Base-by-base conservation (phyloP, 2,888 invertebrate genomes). In the Glyphotaelius pellucidus region DNA sequence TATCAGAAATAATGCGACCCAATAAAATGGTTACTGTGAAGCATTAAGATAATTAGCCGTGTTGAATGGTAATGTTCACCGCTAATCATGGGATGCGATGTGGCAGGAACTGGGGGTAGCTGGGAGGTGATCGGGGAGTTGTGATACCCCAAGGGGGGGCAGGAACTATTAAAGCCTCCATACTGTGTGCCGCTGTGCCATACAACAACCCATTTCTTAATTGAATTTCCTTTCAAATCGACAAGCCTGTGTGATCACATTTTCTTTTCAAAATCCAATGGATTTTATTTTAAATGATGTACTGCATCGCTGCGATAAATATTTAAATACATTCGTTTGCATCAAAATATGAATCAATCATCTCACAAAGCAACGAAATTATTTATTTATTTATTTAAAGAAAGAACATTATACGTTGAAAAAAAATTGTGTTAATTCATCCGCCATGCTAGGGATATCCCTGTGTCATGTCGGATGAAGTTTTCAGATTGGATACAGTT, bases 21-120 rank as follows among this genome's bases (percentile, higher is more conserved):
- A 67, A 67, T 67, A 67, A 67, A 67, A 67, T 67, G 67, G 67
- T 67, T 67, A 67, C 67, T 67, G 67, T n/a, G 67, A n/a, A 35
- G 19, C 81, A 35, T 32, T 83, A 83, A 83, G 32, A 38, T 83
- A 83, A 83, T 83, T 35, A 38, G 35, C 35, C 83, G 32, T 35
- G 83, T 83, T 35, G 83, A 83, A 83, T 83, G 83, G 83, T 83
- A 83, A 83, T 83, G 83, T 32, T 32, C 31, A 5, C 83, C 31
- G 83, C 83, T 83, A 32, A 83, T 83, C 83, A 35, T 30, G 30
- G 83, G 32, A 83, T 35, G 83, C 83, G 32, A 31, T 35, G 83
- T 15, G 83, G 83, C 15, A 4, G 2, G 35, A 9, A 2, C 35
- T 32, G 32, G 15, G 35, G 83, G 83, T 2, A 1, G 31, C 81